These are phyloP conservation scores for Ips nitidus DNA, from an alignment of 1,140 invertebrate genomes.

Conservation along the genomic window DNA sequence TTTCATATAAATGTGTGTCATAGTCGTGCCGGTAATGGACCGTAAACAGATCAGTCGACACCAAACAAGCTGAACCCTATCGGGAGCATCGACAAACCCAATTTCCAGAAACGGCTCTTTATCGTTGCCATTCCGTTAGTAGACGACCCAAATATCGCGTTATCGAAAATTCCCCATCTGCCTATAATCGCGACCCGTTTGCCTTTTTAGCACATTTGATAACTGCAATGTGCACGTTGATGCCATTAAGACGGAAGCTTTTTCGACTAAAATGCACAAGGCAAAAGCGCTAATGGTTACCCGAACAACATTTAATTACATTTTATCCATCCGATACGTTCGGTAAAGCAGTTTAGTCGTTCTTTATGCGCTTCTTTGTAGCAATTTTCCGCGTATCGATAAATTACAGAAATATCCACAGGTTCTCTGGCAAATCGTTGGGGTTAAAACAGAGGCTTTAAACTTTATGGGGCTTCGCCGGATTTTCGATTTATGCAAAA, in stretches of 20 bases:
- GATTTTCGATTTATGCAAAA: conserved; percentile 37
- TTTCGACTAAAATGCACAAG: conserved; percentile 12
- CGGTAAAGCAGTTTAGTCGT: too few relatives aligned
- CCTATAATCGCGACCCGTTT: conserved; percentile 11
- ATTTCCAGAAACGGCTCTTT: conserved; percentile 4
- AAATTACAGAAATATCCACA: conserved; percentile 3
- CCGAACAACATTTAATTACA: conserved; percentile 15
- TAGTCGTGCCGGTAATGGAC: too few relatives aligned
- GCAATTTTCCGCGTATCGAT: not conserved
- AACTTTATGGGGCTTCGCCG: conserved; percentile 16
- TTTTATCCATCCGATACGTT: conserved; percentile 7
- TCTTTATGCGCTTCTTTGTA: too few relatives aligned
- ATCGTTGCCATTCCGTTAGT: conserved; percentile 2
- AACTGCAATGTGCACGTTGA: conserved; percentile 15
- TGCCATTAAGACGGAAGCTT: conserved; percentile 20
- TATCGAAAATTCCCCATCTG: conserved; percentile 10
- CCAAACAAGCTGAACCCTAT: conserved; percentile 1
- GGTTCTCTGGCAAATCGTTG: not conserved
- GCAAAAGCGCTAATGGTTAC: conserved; percentile 11
- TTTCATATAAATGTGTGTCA: too few relatives aligned
- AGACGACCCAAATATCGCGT: not conserved
- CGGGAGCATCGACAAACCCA: not conserved
- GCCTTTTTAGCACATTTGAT: conserved; percentile 12
- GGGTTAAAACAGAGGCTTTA: conserved; percentile 6
- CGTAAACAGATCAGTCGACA: not conserved